Conservation (phyloP, 2,888 invertebrate species). For the Chrysopilus asiliformis region DNA sequence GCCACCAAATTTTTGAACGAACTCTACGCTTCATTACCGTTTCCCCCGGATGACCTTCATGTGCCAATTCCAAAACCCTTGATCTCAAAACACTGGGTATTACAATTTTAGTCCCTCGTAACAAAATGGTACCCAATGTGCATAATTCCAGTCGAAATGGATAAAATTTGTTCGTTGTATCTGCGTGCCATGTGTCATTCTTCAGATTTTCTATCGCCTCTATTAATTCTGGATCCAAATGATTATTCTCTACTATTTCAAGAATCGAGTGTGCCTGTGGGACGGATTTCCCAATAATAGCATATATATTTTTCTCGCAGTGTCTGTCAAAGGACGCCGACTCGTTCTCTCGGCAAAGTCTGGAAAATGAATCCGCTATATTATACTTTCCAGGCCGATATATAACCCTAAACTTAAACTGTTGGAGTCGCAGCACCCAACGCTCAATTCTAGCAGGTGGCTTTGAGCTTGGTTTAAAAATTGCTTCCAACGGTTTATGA, state of each 20-base stretch:
- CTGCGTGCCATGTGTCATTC: too few relatives aligned
- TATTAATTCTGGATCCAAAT: too few relatives aligned
- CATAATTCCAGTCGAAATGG: too few relatives aligned
- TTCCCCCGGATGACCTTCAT: too few relatives aligned
- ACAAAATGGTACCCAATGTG: too few relatives aligned
- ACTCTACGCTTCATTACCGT: slow-evolving; percentile 11
- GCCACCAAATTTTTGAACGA: slow-evolving; percentile 13
- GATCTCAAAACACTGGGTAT: background rate
- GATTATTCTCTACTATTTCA: too few relatives aligned
- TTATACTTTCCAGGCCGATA: slow-evolving; percentile 15
- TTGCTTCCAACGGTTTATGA: slow-evolving; percentile 23
- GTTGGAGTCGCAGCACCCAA: slow-evolving; percentile 19
- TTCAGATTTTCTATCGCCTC: too few relatives aligned
- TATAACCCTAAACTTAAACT: slow-evolving; percentile 16
- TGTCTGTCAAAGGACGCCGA: background rate
- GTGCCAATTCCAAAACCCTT: background rate
- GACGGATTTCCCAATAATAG: background rate
- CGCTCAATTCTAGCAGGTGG: slow-evolving; percentile 19
- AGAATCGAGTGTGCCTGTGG: too few relatives aligned
- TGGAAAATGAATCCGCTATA: too few relatives aligned
- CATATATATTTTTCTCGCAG: background rate
- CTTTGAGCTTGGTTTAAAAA: slow-evolving; percentile 19
- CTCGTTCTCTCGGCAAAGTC: too few relatives aligned
- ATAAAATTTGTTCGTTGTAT: too few relatives aligned
- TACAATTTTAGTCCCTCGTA: too few relatives aligned